A percentile compares a stretch with the other conserved stretches of the same genome.
Evolutionary conservation across 2,888 invertebrate genomes (phyloP).

Genomic region (Villa cingulata): DNA sequence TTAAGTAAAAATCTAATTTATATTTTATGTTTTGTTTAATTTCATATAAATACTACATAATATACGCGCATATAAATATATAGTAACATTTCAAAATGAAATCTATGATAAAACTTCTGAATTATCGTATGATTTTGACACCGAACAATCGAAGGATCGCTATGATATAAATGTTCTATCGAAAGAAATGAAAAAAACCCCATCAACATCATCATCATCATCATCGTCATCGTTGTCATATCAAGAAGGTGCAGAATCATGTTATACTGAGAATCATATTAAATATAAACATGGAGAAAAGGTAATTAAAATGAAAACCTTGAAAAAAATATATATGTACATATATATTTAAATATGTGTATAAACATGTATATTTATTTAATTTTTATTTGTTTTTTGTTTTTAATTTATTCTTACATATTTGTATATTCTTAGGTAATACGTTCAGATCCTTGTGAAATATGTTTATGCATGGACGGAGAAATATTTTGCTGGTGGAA

Average conservation of each 20-base stretch:
- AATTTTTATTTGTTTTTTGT: too few species aligned
- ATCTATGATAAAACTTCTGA: slow-evolving; percentile 27
- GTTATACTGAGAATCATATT: slow-evolving; percentile 26
- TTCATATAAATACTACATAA: too few species aligned
- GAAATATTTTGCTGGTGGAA: slow-evolving; percentile 56
- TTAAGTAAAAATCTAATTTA: too few species aligned
- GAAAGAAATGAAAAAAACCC: slow-evolving; percentile 15
- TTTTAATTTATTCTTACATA: too few species aligned
- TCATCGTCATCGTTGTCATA: too few species aligned
- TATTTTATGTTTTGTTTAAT: too few species aligned
- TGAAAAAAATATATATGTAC: slow-evolving; percentile 8
- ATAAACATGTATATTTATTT: too few species aligned
- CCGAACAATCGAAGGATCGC: slow-evolving; percentile 34
- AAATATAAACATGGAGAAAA: slow-evolving; percentile 36
- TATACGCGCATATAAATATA: too few species aligned
- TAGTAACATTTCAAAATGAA: slow-evolving; percentile 28
- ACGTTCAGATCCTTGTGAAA: slow-evolving; percentile 46
- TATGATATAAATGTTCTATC: slow-evolving; percentile 33
- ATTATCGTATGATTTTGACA: slow-evolving; percentile 33
- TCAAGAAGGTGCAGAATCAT: slow-evolving; percentile 30
- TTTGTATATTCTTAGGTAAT: slow-evolving; percentile 43
- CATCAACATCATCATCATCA: slow-evolving; percentile 7
- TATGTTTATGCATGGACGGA: slow-evolving; percentile 48
- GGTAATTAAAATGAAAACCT: too few species aligned
- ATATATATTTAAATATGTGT: background rate